Evolutionary conservation across 2,113 vertebrate species (phyloP), one percentile per base, ranked within the genome.

Genomic region (Syrrhaptes paradoxus): DNA sequence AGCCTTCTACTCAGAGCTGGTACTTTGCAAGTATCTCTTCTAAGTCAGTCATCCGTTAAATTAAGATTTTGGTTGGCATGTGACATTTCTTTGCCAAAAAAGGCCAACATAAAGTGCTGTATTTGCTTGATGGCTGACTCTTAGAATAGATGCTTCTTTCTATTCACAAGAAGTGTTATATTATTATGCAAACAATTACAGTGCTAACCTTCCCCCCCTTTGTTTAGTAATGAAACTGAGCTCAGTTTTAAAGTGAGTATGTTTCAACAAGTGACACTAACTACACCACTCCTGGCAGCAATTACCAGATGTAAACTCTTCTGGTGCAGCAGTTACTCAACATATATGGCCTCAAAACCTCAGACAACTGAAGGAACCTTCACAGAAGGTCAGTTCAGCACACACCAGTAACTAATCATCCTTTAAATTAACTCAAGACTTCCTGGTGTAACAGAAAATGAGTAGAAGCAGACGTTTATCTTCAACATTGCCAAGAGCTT

Each of bases 181-280:
- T 17, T 67, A n/a, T 31, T 43, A 73, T 4, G 43, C 9, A 51
- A 71, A 86, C 18, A 74, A 34, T 19, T 34, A 10, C 65, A 80
- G 6, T 32, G 7, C 26, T 67, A 24, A 2, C 25, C 48, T 4
- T 19, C 1, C 3, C 4, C 3, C 15, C 9, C 3, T 18, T 73
- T 61, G 41, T 63, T 85, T 48, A 79, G 46, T 18, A 72, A 54
- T 4, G 10, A 80, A 85, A 55, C 2, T 22, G 16, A 52, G 38
- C 75, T 54, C 61, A 17, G 55, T 68, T 88, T 84, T 51, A 0
- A 65, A 91, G 31, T 59, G 4, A 51, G 6, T 36, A 4, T 65
- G 80, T 83, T 61, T 70, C 34, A 85, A 10, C 21, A 86, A 68
- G 20, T 34, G 32, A 79, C 9, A 1, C 34, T 26, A 73, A 54